Conservation (phyloP, 2,888 invertebrate species). For the Suillia variegata region DNA sequence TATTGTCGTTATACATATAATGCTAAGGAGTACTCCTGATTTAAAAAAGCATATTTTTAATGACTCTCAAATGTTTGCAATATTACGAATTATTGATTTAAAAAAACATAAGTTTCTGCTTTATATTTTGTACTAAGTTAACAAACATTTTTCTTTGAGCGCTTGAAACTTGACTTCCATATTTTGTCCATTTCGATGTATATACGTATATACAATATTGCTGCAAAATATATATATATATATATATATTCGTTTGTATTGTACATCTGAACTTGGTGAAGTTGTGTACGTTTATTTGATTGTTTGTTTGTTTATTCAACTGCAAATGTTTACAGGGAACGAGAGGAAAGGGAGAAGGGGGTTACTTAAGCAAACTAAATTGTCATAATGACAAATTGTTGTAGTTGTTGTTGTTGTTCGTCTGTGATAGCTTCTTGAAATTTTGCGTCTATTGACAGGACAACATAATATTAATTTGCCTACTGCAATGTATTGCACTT, state of each 20-base stretch:
- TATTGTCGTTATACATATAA: too few relatives aligned
- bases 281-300: too few relatives aligned
- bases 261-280: neutral
- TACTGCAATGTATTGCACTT: neutral
- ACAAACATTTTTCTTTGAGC: too few relatives aligned
- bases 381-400: conserved; percentile 4
- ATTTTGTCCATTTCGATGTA: neutral
- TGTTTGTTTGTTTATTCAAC: neutral
- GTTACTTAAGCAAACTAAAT: neutral
- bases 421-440: neutral
- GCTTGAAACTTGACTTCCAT: too few relatives aligned
- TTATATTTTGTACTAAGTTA: too few relatives aligned
- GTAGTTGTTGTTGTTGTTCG: neutral
- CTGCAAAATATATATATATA: too few relatives aligned
- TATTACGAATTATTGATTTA: too few relatives aligned
- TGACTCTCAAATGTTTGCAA: too few relatives aligned
- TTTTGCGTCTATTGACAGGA: conserved; percentile 1
- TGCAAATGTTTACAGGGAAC: neutral
- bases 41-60: too few relatives aligned
- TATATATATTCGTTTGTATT: neutral
- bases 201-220: neutral
- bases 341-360: neutral
- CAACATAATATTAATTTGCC: conserved; percentile 6
- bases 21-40: too few relatives aligned
- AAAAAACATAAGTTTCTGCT: too few relatives aligned